Conservation (phyloP, 2,888 invertebrate species). For the Dicycla oo region DNA sequence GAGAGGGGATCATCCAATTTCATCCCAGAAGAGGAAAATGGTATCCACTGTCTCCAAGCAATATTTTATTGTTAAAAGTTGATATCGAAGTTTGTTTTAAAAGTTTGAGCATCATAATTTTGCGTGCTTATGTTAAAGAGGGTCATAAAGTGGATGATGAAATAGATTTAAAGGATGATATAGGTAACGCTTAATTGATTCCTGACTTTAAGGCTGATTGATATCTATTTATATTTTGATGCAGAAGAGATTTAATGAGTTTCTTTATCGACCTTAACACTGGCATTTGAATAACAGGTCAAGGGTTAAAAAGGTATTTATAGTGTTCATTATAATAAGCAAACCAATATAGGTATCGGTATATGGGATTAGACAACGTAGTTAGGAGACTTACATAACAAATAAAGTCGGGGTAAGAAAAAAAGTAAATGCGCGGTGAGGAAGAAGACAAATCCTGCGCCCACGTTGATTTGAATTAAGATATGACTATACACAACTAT, state of each 20-base stretch:
- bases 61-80: slow-evolving; percentile 48
- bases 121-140: slow-evolving; percentile 42
- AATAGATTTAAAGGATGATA: slow-evolving; percentile 21
- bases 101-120: slow-evolving; percentile 42
- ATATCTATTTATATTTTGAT: slow-evolving; percentile 29
- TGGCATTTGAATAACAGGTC: slow-evolving; percentile 69
- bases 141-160: slow-evolving; percentile 35
- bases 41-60: slow-evolving; percentile 26
- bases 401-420: neutral
- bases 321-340: slow-evolving; percentile 30
- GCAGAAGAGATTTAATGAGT: slow-evolving; percentile 5
- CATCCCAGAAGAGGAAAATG: slow-evolving; percentile 36
- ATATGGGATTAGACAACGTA: neutral
- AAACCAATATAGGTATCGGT: neutral
- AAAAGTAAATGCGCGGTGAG: neutral
- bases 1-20: slow-evolving; percentile 33
- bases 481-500: neutral
- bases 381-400: neutral
- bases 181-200: slow-evolving; percentile 25
- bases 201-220: slow-evolving; percentile 7
- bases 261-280: slow-evolving; percentile 70
- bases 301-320: slow-evolving; percentile 52
- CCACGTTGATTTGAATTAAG: neutral
- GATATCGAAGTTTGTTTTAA: slow-evolving; percentile 44
- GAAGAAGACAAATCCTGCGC: no score